Evolutionary conservation across 2,888 invertebrate species (phyloP).

Genomic region (Athetis lepigone): DNA sequence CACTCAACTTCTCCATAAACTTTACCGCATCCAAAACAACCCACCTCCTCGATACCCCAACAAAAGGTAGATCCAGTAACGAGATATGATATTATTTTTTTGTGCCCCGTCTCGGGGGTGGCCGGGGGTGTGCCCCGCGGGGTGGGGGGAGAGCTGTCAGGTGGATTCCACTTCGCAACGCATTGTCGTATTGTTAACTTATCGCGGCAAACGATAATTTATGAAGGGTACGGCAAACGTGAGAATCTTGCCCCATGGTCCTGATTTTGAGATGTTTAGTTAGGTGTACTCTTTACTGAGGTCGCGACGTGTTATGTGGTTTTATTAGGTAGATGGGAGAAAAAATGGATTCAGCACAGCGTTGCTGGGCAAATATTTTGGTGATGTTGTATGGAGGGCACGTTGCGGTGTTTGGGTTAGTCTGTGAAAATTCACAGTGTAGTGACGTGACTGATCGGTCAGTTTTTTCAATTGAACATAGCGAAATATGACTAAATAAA

Average conservation of each 20-base stretch:
- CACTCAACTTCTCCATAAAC: neutral
- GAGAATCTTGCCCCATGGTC: constrained; percentile 49
- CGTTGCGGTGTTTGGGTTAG: constrained; percentile 12
- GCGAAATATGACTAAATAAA: neutral
- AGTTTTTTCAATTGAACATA: neutral
- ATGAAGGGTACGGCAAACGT: constrained; percentile 59
- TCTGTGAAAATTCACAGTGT: constrained; percentile 18
- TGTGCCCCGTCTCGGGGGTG: constrained; percentile 59
- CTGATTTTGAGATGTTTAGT: constrained; percentile 49
- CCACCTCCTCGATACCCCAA: constrained; percentile 62
- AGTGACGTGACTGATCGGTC: neutral
- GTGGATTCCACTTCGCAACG: constrained; percentile 79
- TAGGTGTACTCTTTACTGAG: constrained; percentile 50
- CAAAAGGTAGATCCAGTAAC: constrained; percentile 84
- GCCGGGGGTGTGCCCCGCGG: constrained; percentile 53
- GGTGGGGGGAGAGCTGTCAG: constrained; percentile 68
- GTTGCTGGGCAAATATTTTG: constrained; percentile 25
- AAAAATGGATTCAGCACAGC: constrained; percentile 1
- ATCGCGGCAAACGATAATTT: constrained; percentile 65
- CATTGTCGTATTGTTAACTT: constrained; percentile 67
- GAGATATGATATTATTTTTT: constrained; percentile 87
- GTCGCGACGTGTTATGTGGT: constrained; percentile 38
- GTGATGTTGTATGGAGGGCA: neutral
- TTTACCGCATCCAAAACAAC: constrained; percentile 70
- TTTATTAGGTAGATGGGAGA: constrained; percentile 26